phyloP scores from a whole-genome alignment of 2,113 vertebrate genomes.

The Phaethon lepturus region DNA sequence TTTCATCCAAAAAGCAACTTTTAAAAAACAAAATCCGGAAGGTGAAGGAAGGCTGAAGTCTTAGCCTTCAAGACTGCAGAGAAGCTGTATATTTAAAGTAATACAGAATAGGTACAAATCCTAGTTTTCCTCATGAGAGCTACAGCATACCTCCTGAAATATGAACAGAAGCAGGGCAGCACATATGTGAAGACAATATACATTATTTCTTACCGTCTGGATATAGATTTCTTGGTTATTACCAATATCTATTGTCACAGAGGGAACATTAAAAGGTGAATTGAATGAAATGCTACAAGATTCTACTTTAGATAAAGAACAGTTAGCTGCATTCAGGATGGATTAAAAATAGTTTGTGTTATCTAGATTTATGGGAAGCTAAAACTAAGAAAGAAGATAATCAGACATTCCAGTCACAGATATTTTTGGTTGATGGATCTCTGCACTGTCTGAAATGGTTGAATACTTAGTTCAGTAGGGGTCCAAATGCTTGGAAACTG shows the following conservation, averaged over 20 bases:
- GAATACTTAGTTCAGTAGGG: not conserved
- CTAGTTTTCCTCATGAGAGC: not conserved
- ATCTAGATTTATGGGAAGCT: not conserved
- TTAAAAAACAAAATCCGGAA: not conserved
- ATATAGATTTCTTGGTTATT: not conserved
- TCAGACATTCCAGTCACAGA: not conserved
- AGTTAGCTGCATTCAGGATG: not conserved
- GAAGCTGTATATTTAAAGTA: not conserved
- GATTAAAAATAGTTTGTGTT: not conserved
- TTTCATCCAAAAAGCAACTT: slow-evolving; percentile 36
- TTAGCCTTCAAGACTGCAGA: not conserved
- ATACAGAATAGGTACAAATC: not conserved
- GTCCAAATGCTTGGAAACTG: not conserved
- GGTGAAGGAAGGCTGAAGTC: not conserved
- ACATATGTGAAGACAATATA: not conserved
- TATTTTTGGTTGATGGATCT: not conserved
- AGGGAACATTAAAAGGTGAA: not conserved
- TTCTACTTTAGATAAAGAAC: not conserved
- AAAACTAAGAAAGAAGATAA: not conserved
- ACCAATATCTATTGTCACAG: not conserved
- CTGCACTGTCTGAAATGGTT: not conserved
- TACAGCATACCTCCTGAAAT: not conserved
- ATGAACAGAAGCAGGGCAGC: not conserved
- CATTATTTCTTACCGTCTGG: not conserved
- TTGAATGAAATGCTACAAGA: not conserved